Conservation (phyloP, 2,113 vertebrate genomes). For the Hymenochirus boettgeri region DNA sequence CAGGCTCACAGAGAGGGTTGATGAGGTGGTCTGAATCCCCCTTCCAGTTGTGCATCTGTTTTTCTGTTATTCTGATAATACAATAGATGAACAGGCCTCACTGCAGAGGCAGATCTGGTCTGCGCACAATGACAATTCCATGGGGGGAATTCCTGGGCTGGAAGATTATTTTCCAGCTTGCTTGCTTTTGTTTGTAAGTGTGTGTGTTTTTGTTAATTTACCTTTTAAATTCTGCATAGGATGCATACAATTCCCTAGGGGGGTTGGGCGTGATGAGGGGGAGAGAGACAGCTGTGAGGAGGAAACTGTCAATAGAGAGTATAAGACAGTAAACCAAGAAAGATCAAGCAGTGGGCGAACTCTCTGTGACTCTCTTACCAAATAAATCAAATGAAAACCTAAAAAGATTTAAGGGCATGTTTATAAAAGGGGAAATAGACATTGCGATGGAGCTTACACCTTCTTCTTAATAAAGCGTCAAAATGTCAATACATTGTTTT, state of each 20-base stretch:
- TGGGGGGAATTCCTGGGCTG: slow-evolving; percentile 10
- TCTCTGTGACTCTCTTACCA: no score
- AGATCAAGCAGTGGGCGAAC: not conserved
- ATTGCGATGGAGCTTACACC: no score
- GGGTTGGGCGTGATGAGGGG: not conserved
- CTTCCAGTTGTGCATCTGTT: not conserved
- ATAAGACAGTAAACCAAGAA: not conserved
- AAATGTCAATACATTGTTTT: no score
- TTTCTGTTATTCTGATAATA: not conserved
- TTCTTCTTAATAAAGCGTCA: no score
- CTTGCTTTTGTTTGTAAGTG: not conserved
- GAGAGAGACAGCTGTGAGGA: not conserved
- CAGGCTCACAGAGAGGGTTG: no score
- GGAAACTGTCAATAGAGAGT: not conserved
- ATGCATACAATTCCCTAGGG: slow-evolving; percentile 1
- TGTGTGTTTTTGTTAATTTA: not conserved
- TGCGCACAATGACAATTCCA: slow-evolving; percentile 14
- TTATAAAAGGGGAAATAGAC: no score
- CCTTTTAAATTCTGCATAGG: slow-evolving; percentile 4
- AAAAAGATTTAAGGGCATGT: no score
- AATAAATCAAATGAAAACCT: no score
- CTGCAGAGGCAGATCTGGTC: not conserved
- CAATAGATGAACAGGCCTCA: not conserved
- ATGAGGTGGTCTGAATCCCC: not conserved
- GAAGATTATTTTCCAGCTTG: slow-evolving; percentile 1